phyloP scores from a whole-genome alignment of 2,797 vertebrate genomes.

The Myioborus miniatus region DNA sequence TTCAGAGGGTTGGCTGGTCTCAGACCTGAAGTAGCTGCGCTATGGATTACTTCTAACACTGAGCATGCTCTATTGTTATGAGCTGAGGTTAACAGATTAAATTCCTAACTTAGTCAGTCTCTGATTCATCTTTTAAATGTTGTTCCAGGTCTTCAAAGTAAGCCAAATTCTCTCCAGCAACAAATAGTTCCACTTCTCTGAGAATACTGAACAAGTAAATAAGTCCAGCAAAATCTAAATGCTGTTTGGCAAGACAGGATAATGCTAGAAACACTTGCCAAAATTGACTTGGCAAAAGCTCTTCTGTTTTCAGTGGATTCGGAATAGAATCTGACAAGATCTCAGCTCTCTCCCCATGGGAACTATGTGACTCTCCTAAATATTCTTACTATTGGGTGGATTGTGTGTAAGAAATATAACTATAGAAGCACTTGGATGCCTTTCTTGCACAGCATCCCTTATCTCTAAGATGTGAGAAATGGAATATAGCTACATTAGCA shows the following conservation, averaged over 20 bases:
- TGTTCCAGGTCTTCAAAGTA: constrained; percentile 20
- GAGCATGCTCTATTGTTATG: background rate
- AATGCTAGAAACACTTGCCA: constrained; percentile 23
- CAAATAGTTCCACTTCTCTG: background rate
- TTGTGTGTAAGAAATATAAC: background rate
- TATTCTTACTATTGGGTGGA: background rate
- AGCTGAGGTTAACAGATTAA: constrained; percentile 12
- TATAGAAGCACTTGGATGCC: background rate
- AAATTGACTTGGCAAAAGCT: constrained; percentile 20
- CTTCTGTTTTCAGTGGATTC: constrained; percentile 31
- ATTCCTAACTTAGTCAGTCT: background rate
- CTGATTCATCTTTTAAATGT: constrained; percentile 29
- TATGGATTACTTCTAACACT: background rate
- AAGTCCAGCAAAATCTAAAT: constrained; percentile 28
- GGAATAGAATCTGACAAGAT: constrained; percentile 35
- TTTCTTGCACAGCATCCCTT: background rate
- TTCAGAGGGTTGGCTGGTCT: background rate
- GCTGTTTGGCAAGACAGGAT: constrained; percentile 7
- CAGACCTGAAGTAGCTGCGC: background rate
- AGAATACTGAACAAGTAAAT: background rate
- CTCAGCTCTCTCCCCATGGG: background rate
- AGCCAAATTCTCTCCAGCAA: constrained; percentile 26
- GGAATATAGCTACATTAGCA: background rate
- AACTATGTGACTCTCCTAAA: background rate
- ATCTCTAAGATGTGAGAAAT: background rate